Evolutionary conservation across 2,888 invertebrate species (phyloP).

Genomic region (Chelonus formosanus): DNA sequence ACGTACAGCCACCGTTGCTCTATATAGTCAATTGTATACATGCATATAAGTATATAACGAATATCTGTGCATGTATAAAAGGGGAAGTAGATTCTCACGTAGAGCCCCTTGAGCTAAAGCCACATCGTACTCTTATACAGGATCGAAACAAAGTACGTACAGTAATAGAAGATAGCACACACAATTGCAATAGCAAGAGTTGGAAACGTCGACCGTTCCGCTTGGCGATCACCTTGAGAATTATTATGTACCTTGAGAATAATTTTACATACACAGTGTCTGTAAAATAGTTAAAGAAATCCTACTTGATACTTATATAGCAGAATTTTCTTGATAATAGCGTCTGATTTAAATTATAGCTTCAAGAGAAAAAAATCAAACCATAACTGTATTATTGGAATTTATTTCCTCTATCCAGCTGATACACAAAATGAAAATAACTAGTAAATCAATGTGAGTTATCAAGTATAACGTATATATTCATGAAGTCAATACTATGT

Average conservation of each 20-base stretch:
- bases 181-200: slow-evolving; percentile 11
- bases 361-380: too few relatives aligned
- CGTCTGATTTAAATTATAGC: too few relatives aligned
- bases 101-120: slow-evolving; percentile 16
- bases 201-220: slow-evolving; percentile 35
- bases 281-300: slow-evolving; percentile 6
- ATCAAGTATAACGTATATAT: too few relatives aligned
- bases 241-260: slow-evolving; percentile 32
- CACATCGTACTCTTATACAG: slow-evolving; percentile 12
- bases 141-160: slow-evolving; percentile 18
- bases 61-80: slow-evolving; percentile 4
- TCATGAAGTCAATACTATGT: too few relatives aligned
- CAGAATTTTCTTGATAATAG: too few relatives aligned
- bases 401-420: too few relatives aligned
- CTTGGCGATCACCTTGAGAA: slow-evolving; percentile 26
- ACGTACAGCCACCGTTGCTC: slow-evolving; percentile 28
- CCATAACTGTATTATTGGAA: too few relatives aligned
- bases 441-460: too few relatives aligned
- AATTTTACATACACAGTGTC: slow-evolving; percentile 18
- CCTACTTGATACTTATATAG: too few relatives aligned
- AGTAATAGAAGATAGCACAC: slow-evolving; percentile 16
- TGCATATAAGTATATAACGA: too few relatives aligned
- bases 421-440: too few relatives aligned
- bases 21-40: background rate
- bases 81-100: slow-evolving; percentile 35